These are phyloP conservation scores for Zoanthus sociatus DNA, from an alignment of 92 coral and sea anemone species.

Conservation along the genomic window DNA sequence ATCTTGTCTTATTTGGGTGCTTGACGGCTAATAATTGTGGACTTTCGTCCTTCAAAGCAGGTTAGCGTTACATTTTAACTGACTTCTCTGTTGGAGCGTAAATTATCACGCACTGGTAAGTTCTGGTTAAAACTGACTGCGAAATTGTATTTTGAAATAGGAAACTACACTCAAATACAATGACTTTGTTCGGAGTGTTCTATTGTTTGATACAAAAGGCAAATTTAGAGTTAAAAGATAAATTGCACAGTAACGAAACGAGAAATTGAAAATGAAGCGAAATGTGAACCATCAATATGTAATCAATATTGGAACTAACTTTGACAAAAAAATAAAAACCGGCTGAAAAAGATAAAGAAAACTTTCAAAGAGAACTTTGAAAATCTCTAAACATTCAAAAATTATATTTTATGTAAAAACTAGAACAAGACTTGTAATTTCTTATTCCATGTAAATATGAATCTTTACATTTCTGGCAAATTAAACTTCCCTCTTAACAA, in stretches of 20 bases:
- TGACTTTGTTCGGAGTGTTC: conserved; percentile 18
- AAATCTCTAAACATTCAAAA: neutral
- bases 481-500: too few relatives aligned
- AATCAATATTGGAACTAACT: too few relatives aligned
- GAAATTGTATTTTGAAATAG: neutral
- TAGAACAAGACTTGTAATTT: too few relatives aligned
- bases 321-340: too few relatives aligned
- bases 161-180: neutral
- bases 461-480: too few relatives aligned
- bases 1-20: neutral
- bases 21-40: neutral
- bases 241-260: conserved; percentile 32
- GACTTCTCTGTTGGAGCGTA: neutral
- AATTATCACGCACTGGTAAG: neutral
- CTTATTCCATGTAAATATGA: too few relatives aligned
- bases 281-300: neutral
- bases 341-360: too few relatives aligned
- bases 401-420: too few relatives aligned
- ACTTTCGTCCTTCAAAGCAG: neutral
- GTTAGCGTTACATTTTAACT: neutral
- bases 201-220: conserved; percentile 13
- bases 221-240: neutral
- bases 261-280: neutral
- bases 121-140: neutral
- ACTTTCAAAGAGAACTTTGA: neutral